A percentile compares a stretch with the other conserved stretches of the same genome.
Evolutionary conservation across 53 echinoderm and acorn worm genomes (phyloP).

Genomic region (Astropecten irregularis): DNA sequence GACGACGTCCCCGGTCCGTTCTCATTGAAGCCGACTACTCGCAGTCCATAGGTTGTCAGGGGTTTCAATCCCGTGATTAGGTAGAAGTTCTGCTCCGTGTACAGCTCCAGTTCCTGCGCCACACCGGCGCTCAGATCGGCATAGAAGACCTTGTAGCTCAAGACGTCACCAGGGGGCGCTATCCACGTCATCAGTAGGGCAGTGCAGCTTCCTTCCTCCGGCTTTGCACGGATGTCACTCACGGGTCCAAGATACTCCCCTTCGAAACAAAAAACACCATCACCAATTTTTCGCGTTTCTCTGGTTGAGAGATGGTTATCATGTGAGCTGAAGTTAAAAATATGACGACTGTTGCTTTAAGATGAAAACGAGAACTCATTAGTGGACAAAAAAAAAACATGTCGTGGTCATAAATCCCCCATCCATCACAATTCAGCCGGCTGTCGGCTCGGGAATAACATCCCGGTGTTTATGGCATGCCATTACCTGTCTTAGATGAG

Average conservation of each 20-base stretch:
- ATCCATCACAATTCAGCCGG: too few relatives aligned
- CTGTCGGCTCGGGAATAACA: too few relatives aligned
- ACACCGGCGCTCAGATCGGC: conserved; percentile 58
- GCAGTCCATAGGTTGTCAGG: conserved; percentile 66
- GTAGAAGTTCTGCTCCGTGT: conserved; percentile 54
- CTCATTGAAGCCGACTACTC: conserved; percentile 67
- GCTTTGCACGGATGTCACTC: not conserved
- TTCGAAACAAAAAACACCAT: too few relatives aligned
- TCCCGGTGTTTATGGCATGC: too few relatives aligned
- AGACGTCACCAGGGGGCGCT: conserved; percentile 54
- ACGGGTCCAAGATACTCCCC: conserved; percentile 3
- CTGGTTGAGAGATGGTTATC: too few relatives aligned
- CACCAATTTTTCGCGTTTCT: too few relatives aligned
- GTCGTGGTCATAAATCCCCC: too few relatives aligned
- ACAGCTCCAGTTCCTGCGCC: conserved; percentile 55
- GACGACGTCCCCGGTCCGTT: conserved; percentile 78
- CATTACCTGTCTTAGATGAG: too few relatives aligned
- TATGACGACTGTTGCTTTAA: too few relatives aligned
- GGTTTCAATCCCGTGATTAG: conserved; percentile 68
- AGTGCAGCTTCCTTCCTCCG: conserved; percentile 25
- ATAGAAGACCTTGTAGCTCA: conserved; percentile 62
- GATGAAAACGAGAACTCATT: too few relatives aligned
- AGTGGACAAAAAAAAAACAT: too few relatives aligned
- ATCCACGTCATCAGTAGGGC: conserved; percentile 63
- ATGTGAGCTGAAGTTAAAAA: too few relatives aligned